Evolutionary conservation across 2,888 invertebrate genomes (phyloP).

Genomic region (Leucophenga maculata): DNA sequence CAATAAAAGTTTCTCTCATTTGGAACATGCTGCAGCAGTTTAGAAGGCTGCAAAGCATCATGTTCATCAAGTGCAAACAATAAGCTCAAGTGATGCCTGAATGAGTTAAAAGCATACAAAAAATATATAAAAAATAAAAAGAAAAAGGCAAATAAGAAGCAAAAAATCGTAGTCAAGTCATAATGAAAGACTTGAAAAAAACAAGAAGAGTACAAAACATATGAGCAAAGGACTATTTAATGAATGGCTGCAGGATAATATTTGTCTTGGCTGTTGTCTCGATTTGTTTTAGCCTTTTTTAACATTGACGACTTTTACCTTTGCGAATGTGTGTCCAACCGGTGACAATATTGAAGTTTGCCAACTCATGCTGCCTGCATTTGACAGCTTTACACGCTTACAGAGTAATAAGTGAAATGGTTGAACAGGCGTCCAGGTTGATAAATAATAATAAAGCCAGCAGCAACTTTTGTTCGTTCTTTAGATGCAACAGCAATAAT

Average conservation of each 20-base stretch:
- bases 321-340: constrained; percentile 42
- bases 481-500: constrained; percentile 26
- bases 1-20: constrained; percentile 39
- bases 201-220: constrained; percentile 40
- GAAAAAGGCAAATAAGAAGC: constrained; percentile 31
- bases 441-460: constrained; percentile 49
- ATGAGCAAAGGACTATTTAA: constrained; percentile 61
- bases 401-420: no score
- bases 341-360: constrained; percentile 59
- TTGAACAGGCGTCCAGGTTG: constrained; percentile 39
- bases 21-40: no score
- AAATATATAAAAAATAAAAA: no score
- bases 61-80: constrained; percentile 44
- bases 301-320: background rate
- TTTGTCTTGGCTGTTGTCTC: constrained; percentile 48
- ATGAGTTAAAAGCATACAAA: no score
- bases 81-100: constrained; percentile 19
- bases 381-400: background rate
- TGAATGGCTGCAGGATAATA: constrained; percentile 61
- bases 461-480: constrained; percentile 54
- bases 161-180: constrained; percentile 1
- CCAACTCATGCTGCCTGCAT: no score
- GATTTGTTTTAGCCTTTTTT: constrained; percentile 13
- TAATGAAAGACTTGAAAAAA: background rate
- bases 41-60: background rate